Percentiles rank a stretch among this genome's conserved stretches.
Evolutionary conservation across 2,113 vertebrate species (phyloP).

Genomic region (Oryctolagus cuniculus): mOryCun1.1 NC_091433.1:184134001-184134500

Average conservation of each 20-base stretch:
- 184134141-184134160: background rate
- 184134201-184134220: background rate
- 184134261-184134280: background rate
- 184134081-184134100: background rate
- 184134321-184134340: background rate
- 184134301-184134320: slow-evolving; percentile 8
- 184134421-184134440: background rate
- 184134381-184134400: too few relatives aligned
- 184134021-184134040: background rate
- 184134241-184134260: background rate
- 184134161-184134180: background rate
- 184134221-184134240: background rate
- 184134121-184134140: background rate
- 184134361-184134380: too few relatives aligned
- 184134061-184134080: background rate
- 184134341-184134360: too few relatives aligned
- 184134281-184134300: background rate
- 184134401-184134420: too few relatives aligned
- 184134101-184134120: background rate
- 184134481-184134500: too few relatives aligned
- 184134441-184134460: too few relatives aligned
- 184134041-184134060: background rate
- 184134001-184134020: background rate
- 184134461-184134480: too few relatives aligned
- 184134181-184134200: slow-evolving; percentile 31